These are phyloP conservation scores for Aphidoletes aphidimyza DNA, from an alignment of 2,888 invertebrate species.

Conservation along the genomic window DNA sequence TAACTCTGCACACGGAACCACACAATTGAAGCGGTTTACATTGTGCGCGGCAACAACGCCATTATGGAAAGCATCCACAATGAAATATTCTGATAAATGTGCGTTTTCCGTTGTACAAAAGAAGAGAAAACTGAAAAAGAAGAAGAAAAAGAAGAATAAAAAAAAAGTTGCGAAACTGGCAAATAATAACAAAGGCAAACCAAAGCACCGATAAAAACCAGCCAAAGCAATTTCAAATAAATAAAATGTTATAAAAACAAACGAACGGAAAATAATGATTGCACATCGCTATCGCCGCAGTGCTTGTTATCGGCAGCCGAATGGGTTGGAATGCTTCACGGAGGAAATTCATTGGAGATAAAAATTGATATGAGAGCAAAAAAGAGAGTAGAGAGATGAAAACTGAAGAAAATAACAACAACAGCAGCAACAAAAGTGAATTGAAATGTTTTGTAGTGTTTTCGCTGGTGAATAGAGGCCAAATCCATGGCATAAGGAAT, in stretches of 20 bases:
- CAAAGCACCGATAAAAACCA: slow-evolving; percentile 25
- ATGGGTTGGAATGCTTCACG: slow-evolving; percentile 15
- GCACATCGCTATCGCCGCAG: background rate
- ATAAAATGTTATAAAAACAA: slow-evolving; percentile 52
- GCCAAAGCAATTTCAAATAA: slow-evolving; percentile 52
- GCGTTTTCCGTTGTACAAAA: background rate
- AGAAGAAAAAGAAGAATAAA: too few relatives aligned
- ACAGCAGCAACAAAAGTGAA: background rate
- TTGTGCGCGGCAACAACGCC: too few relatives aligned
- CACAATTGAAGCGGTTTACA: too few relatives aligned
- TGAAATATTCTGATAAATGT: slow-evolving; percentile 18
- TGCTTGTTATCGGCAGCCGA: background rate
- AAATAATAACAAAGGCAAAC: slow-evolving; percentile 1
- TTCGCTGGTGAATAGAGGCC: background rate
- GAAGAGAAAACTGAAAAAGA: too few relatives aligned
- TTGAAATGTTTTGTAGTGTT: background rate
- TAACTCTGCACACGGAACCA: too few relatives aligned
- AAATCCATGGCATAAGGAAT: background rate
- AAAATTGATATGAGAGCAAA: slow-evolving; percentile 7
- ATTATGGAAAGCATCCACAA: background rate
- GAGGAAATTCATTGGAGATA: background rate
- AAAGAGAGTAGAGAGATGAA: background rate
- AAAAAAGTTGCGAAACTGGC: background rate
- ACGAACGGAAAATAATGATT: slow-evolving; percentile 52
- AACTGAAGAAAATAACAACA: background rate